Evolutionary conservation across 2,888 invertebrate genomes (phyloP).

Genomic region (Oasisia sp.): DNA sequence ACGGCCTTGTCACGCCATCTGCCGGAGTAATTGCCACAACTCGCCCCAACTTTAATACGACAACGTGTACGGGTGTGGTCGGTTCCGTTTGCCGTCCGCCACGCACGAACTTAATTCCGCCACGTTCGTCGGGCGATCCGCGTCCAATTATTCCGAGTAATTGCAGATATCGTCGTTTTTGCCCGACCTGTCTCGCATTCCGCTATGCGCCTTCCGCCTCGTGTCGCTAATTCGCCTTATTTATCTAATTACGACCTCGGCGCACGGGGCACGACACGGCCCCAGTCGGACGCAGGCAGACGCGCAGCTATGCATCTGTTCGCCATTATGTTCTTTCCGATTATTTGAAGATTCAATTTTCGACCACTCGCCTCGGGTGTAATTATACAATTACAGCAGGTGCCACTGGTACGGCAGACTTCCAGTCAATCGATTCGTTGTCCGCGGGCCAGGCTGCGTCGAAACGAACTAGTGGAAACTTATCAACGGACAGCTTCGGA

Average conservation of each 20-base stretch:
- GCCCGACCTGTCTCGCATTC: background rate
- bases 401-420: background rate
- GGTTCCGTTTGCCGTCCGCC: background rate
- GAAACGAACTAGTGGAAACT: background rate
- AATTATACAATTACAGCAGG: slow-evolving; percentile 12
- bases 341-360: slow-evolving; percentile 17
- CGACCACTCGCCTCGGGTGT: slow-evolving; percentile 1
- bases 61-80: background rate
- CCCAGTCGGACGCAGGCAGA: background rate
- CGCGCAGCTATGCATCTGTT: slow-evolving; percentile 3
- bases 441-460: background rate
- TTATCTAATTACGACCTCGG: background rate
- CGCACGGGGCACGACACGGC: background rate
- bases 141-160: slow-evolving; percentile 13
- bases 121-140: background rate
- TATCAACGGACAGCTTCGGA: background rate
- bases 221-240: slow-evolving; percentile 17
- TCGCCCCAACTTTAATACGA: background rate
- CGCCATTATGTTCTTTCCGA: slow-evolving; percentile 12
- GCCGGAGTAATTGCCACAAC: background rate
- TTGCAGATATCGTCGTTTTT: slow-evolving; percentile 5
- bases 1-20: background rate
- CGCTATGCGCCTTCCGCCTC: background rate
- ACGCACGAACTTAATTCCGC: background rate
- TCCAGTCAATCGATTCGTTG: background rate